Conservation (phyloP, 92 coral and sea anemone species). For the Epizoanthus stellaris region DNA sequence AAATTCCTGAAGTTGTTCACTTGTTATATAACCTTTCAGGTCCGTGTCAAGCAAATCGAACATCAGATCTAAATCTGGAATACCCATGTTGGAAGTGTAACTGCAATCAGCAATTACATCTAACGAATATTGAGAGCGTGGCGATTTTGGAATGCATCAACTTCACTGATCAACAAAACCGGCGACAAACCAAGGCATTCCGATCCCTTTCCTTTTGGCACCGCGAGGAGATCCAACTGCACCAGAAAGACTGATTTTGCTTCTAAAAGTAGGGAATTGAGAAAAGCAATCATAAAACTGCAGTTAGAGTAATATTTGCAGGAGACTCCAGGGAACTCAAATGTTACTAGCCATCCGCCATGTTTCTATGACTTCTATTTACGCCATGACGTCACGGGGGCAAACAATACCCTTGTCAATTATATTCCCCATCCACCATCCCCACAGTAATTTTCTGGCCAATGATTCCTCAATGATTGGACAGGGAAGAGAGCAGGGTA, state of each 20-base stretch:
- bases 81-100: slow-evolving; percentile 77
- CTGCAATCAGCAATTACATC: not conserved
- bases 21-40: slow-evolving; percentile 75
- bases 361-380: slow-evolving; percentile 48
- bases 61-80: slow-evolving; percentile 92
- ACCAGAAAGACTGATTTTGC: not conserved
- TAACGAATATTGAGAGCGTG: not conserved
- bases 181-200: not conserved
- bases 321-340: not conserved
- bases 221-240: not conserved
- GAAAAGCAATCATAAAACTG: not conserved
- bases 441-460: too few species aligned
- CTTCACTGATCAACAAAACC: too few species aligned
- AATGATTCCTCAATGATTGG: too few species aligned
- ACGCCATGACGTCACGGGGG: slow-evolving; percentile 29
- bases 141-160: slow-evolving; percentile 33
- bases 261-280: not conserved
- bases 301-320: not conserved
- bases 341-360: slow-evolving; percentile 27
- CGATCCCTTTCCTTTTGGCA: not conserved
- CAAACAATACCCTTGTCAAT: not conserved
- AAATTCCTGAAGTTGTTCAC: slow-evolving; percentile 84
- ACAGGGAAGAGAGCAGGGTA: too few species aligned
- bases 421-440: too few species aligned
- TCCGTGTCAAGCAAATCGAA: slow-evolving; percentile 91